Evolutionary conservation across 2,113 vertebrate genomes (phyloP).

Genomic region (Sander lucioperca): DNA sequence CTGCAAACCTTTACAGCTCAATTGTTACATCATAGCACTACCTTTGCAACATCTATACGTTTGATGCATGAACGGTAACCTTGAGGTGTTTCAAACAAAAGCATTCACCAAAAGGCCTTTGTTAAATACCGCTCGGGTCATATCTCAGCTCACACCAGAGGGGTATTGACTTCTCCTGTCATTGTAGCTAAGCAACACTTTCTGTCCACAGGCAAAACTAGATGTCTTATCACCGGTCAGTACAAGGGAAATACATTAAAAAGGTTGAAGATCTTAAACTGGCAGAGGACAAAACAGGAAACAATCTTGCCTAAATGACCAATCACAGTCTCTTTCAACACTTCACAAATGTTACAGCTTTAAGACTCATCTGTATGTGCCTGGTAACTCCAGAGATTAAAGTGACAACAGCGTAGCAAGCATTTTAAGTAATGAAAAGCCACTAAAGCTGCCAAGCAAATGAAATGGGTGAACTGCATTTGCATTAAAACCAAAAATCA

Average conservation of each 20-base stretch:
- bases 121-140: slow-evolving; percentile 54
- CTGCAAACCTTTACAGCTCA: not conserved
- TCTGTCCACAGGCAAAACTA: slow-evolving; percentile 44
- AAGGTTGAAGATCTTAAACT: slow-evolving; percentile 7
- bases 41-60: not conserved
- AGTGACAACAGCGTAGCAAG: not conserved
- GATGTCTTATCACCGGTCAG: slow-evolving; percentile 30
- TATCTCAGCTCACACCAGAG: slow-evolving; percentile 53
- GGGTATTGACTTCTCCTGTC: slow-evolving; percentile 64
- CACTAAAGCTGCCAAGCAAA: slow-evolving; percentile 9
- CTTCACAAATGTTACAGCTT: slow-evolving; percentile 27
- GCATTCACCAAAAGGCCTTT: slow-evolving; percentile 35
- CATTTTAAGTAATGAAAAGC: slow-evolving; percentile 19
- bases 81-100: slow-evolving; percentile 38
- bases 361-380: slow-evolving; percentile 19
- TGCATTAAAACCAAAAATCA: not conserved
- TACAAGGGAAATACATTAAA: slow-evolving; percentile 21
- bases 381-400: slow-evolving; percentile 6
- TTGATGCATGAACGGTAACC: not conserved
- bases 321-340: not conserved
- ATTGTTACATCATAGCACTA: not conserved
- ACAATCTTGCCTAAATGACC: slow-evolving; percentile 17
- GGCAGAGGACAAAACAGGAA: slow-evolving; percentile 7
- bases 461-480: not conserved
- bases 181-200: slow-evolving; percentile 71